These are phyloP conservation scores for Phoxinus phoxinus DNA, from an alignment of 2,113 vertebrate species.

Conservation along the genomic window DNA sequence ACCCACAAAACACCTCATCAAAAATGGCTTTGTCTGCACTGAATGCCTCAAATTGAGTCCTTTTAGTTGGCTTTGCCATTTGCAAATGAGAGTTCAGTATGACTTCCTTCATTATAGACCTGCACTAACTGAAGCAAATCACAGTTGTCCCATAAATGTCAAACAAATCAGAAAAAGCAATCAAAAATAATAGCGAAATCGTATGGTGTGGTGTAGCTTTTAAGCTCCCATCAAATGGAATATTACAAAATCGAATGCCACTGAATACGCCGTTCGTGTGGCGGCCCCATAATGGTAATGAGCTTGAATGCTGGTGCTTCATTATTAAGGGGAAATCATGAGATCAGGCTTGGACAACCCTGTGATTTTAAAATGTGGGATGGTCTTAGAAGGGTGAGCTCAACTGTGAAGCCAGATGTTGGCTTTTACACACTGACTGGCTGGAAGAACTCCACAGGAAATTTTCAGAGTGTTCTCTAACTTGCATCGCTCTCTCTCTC, in stretches of 20 bases:
- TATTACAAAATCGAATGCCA: not conserved
- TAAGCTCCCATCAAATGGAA: not conserved
- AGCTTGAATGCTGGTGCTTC: constrained; percentile 32
- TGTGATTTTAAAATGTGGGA: constrained; percentile 56
- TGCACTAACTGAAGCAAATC: constrained; percentile 41
- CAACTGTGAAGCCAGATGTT: constrained; percentile 76
- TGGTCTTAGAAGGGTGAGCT: constrained; percentile 56
- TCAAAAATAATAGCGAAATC: constrained; percentile 39
- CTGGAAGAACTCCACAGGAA: constrained; percentile 71
- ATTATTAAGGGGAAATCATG: constrained; percentile 52
- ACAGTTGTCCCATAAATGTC: constrained; percentile 36
- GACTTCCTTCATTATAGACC: constrained; percentile 20
- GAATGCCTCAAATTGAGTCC: constrained; percentile 12
- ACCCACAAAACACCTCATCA: constrained; percentile 50
- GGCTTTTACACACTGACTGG: constrained; percentile 65
- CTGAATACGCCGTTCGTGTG: not conserved
- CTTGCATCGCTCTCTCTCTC: constrained; percentile 57
- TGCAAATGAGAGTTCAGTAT: constrained; percentile 4
- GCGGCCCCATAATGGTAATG: not conserved
- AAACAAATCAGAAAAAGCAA: constrained; percentile 52
- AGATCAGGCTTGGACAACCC: constrained; percentile 48
- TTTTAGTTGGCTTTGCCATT: constrained; percentile 10
- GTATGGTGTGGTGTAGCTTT: not conserved
- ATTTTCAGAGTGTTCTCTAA: constrained; percentile 69
- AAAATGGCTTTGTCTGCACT: constrained; percentile 22